phyloP scores from a whole-genome alignment of 2,797 vertebrate genomes.

The Argya squamiceps region DNA sequence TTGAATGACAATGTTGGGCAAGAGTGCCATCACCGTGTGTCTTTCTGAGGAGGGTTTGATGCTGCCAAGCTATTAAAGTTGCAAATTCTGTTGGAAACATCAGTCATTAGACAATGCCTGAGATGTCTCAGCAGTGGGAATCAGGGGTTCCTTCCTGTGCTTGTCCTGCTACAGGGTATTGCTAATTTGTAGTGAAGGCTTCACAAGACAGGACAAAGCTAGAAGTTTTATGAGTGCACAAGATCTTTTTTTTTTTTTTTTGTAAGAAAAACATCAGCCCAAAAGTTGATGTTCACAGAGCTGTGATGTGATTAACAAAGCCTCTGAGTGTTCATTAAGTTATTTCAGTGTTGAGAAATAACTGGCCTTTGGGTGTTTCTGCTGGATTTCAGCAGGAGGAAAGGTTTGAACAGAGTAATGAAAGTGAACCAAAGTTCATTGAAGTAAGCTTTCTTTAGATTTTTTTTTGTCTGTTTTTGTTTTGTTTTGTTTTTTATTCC shows the following conservation, averaged over 20 bases:
- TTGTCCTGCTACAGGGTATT: neutral
- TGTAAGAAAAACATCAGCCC: neutral
- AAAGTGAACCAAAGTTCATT: neutral
- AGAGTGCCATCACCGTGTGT: rapidly evolving
- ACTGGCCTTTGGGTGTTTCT: neutral
- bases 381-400: neutral
- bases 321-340: neutral
- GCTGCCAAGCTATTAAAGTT: neutral
- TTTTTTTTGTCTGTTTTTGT: neutral
- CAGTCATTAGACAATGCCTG: rapidly evolving
- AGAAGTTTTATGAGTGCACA: neutral
- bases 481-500: neutral
- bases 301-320: neutral
- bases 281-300: neutral
- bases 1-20: neutral
- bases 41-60: neutral
- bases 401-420: neutral
- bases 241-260: neutral
- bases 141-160: neutral
- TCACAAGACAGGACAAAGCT: neutral
- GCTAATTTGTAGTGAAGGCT: neutral
- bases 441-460: neutral
- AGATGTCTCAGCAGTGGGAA: neutral
- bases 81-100: neutral
- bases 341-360: neutral